These are phyloP conservation scores for Channallabes apus DNA, from an alignment of 2,797 vertebrate genomes.

Conservation along the genomic window DNA sequence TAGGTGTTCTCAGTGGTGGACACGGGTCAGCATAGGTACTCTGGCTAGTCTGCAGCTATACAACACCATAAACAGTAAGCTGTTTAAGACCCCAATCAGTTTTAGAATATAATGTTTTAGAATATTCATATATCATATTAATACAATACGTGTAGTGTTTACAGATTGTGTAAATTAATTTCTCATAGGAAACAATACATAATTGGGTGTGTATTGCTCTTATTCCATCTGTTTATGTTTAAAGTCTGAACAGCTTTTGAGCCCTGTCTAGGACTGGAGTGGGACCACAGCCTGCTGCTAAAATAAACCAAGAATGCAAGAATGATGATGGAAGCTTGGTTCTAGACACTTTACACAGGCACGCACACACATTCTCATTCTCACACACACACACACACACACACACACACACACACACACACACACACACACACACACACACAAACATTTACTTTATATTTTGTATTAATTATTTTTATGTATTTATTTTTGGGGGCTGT, in stretches of 20 bases:
- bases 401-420: too few relatives aligned
- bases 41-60: too few relatives aligned
- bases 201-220: not conserved
- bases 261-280: conserved; percentile 46
- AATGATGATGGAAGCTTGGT: conserved; percentile 51
- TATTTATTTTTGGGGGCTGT: too few relatives aligned
- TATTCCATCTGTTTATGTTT: conserved; percentile 44
- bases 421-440: too few relatives aligned
- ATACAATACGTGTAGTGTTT: not conserved
- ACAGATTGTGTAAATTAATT: conserved; percentile 15
- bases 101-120: too few relatives aligned
- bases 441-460: too few relatives aligned
- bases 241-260: conserved; percentile 47
- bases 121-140: not conserved
- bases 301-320: conserved; percentile 56
- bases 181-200: conserved; percentile 24
- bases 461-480: too few relatives aligned
- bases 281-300: conserved; percentile 44
- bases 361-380: not conserved
- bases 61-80: too few relatives aligned
- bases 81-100: too few relatives aligned
- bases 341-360: conserved; percentile 34
- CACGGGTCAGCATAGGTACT: too few relatives aligned
- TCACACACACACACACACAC: conserved; percentile 1
- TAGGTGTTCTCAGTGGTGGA: too few relatives aligned